Evolutionary conservation across 2,113 vertebrate genomes (phyloP), one percentile per base, ranked within the genome.

Genomic region (Pollachius pollachius): DNA sequence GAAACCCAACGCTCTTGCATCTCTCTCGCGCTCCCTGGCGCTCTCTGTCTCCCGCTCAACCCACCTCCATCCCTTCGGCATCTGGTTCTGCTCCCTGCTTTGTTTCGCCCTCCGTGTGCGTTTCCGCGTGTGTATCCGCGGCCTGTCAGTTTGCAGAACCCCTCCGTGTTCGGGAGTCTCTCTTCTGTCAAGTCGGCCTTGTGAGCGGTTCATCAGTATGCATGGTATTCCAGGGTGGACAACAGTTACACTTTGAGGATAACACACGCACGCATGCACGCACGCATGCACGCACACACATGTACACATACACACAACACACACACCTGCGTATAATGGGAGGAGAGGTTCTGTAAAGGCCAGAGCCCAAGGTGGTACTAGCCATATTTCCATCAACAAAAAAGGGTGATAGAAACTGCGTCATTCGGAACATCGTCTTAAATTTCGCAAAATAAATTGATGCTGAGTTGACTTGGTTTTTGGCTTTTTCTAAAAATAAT

Each of bases 1-100:
- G 79, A 85, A 84, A 73, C 78, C 78, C 74, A 84, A 79, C 69
- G 68, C 83, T 76, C 17, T 16, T 57, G 3, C 13, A 56, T 73
- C 37, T 19, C 72, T 83, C 80, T 75, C 25, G 65, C 67, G 74
- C 67, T 71, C 72, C 58, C 17, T 75, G 72, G 62, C 60, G 84
- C 79, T 57, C 58, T 68, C 57, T 63, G 59, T 83, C 73, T 71
- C 1, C 74, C 67, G 57, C 34, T 75, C 65, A 69, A 21, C 70
- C 4, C 6, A 15, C 21, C 11, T 30, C 30, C 30, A 30, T 4
- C 30, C 4, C 30, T 27, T 5, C 30, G 30, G 30, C 30, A 30
- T 68, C 18, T 67, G 15, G 70, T 30, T 61, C 59, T 61, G n/a
- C 59, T 61, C 21, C 3, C 19, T 61, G n/a, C 19, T 23, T 23